Base-by-base conservation (phyloP, 2,888 invertebrate species). In the Monoplex corrugatus region DNA sequence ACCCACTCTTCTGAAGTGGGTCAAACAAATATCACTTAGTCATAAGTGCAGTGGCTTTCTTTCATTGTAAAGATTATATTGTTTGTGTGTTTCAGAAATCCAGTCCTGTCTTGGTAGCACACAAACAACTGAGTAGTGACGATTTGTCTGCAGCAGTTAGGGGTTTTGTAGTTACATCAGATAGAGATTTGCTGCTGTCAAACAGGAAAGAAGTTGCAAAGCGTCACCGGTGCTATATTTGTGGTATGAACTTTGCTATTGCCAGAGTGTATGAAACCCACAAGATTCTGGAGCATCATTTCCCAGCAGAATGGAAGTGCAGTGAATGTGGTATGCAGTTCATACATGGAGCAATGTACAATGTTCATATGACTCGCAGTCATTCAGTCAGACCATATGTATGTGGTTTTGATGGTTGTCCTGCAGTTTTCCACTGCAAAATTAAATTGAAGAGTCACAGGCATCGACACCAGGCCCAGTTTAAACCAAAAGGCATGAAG, bases 261-360 rank as follows among this genome's bases (percentile, higher is more conserved):
- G 57, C 87, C 38, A 35, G 87, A 19, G 87, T 87, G 3, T 57
- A 13, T 8, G 87, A 87, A 32, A 43, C 82, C 23, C 87, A 87
- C 32, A 57, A 82, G 63, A 87, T 87, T 45, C 44, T 87, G n/a
- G 87, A 87, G 32, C 87, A 87, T 23, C 35, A 82, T 38, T 40
- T 87, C 23, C 45, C 45, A 19, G 50, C 82, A 2, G 45, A 38
- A 16, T 87, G 87, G 87, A 80, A 57, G n/a, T 87, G 87, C 63
- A 32, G 19, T 23, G 80, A 87, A 32, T 87, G 87, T n/a, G 80
- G 87, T n/a, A 87, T 87, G 87, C 87, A 78, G 57, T 87, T 87
- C 35, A 40, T 87, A 8, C 82, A 87, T 13, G 87, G 75, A n/a
- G 35, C 44, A 10, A 10, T n/a, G 32, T 87, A 87, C 43, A 75